These are phyloP conservation scores for Hemiscyllium ocellatum DNA, from an alignment of 2,113 vertebrate species.

Conservation along the genomic window DNA sequence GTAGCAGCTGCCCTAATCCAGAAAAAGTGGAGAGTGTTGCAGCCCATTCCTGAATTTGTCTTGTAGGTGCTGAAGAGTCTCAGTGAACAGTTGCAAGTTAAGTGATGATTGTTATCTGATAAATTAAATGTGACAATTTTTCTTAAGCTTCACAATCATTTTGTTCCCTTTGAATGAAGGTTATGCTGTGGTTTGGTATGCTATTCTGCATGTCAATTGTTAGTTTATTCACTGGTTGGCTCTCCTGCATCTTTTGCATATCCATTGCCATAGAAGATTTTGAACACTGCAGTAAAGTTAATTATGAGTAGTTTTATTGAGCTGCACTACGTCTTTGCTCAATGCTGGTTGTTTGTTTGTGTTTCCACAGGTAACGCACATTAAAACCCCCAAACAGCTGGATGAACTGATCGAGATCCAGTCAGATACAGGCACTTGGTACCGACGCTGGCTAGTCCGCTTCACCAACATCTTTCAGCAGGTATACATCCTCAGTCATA, in stretches of 20 bases:
- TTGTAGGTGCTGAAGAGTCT: too few species aligned
- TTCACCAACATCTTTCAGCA: conserved; percentile 74
- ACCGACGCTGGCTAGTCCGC: conserved; percentile 80
- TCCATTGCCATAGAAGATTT: not conserved
- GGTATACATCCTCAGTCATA: conserved; percentile 52
- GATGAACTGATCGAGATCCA: conserved; percentile 86
- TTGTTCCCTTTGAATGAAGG: not conserved
- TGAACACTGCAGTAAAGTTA: not conserved
- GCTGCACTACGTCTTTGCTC: not conserved
- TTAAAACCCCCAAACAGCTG: conserved; percentile 88
- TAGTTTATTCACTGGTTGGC: not conserved
- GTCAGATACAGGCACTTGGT: conserved; percentile 74
- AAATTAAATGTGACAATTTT: not conserved
- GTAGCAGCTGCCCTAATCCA: too few species aligned
- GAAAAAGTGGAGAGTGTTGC: too few species aligned
- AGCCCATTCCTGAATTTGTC: too few species aligned
- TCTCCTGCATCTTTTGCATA: not conserved
- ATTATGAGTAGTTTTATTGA: not conserved
- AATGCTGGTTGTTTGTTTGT: conserved; percentile 13
- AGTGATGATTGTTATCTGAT: not conserved
- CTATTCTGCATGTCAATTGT: not conserved
- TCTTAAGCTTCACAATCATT: not conserved
- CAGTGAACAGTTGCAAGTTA: not conserved
- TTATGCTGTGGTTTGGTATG: not conserved
- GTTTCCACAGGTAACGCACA: conserved; percentile 79